Base-by-base conservation (phyloP, 2,888 invertebrate genomes). In the Quadriops clusia region DNA sequence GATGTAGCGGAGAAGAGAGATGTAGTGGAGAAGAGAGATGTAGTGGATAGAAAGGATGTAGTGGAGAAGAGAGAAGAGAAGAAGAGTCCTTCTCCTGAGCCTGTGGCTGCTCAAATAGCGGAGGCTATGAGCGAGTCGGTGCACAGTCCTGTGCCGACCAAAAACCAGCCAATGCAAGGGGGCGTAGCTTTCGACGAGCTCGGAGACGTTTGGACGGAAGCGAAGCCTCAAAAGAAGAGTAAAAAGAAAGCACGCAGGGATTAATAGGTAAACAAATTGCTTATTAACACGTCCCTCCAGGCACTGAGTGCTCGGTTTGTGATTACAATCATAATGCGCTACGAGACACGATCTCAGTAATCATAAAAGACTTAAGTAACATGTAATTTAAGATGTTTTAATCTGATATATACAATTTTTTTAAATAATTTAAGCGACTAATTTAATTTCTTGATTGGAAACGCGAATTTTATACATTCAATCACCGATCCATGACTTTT, bases 201-300 rank as follows among this genome's bases (percentile, higher is more conserved):
- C 37, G 71, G 69, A 53, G 81, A 81, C 59, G 65, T 72, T 16
- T 82, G 81, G 81, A 75, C 76, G 44, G 82, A 83, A 51, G 71
- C 80, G 10, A 81, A 80, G 56, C 67, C 68, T 35, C 64, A 70
- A 32, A 80, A 78, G 59, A 81, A 81, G 51, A 70, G 71, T 60
- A 81, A 80, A 70, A 81, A 79, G 67, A 80, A 79, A 64, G 73
- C 70, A 36, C 74, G 80, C 52, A 75, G 77, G 54, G 79, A 79
- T 50, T 74, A 77, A 62, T 77, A 57, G 42, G 34, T 25, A 29
- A 30, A 36, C 32, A 39, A 36, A n/a, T n/a, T n/a, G n/a, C n/a
- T n/a, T n/a, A n/a, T 22, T 28, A 33, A 28, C 31, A 35, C 38
- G 36, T 35, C 32, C 39, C 30, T 38, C 41, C 36, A 42, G 37